These are phyloP conservation scores for Cerastis leucographa DNA, from an alignment of 2,888 invertebrate species.

Conservation along the genomic window DNA sequence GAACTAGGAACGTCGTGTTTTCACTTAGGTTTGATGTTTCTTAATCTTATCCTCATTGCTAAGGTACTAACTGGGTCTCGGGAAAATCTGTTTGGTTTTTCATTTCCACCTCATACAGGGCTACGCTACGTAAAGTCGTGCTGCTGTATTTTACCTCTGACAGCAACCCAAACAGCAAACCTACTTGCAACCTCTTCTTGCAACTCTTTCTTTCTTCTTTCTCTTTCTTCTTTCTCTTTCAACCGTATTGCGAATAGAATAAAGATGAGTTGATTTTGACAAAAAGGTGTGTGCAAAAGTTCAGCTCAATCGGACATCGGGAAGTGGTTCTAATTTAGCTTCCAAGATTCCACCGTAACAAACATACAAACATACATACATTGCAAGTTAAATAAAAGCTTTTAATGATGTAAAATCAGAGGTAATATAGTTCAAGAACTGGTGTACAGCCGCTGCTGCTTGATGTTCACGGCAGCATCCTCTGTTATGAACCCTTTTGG, in stretches of 20 bases:
- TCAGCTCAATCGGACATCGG: too few relatives aligned
- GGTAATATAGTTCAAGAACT: neutral
- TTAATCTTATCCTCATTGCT: constrained; percentile 32
- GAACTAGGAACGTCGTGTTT: constrained; percentile 33
- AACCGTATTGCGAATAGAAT: neutral
- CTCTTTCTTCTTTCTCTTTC: too few relatives aligned
- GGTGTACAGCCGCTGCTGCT: neutral
- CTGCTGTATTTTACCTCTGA: neutral
- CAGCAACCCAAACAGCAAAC: neutral
- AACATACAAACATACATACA: too few relatives aligned
- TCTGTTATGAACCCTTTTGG: neutral
- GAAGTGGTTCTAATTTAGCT: too few relatives aligned
- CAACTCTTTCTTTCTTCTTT: too few relatives aligned
- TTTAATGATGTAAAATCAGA: too few relatives aligned
- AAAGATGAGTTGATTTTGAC: neutral
- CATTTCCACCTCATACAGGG: neutral
- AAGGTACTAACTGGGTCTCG: constrained; percentile 10
- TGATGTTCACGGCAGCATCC: neutral
- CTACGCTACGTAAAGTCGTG: neutral
- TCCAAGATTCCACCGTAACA: too few relatives aligned
- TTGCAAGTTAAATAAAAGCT: too few relatives aligned
- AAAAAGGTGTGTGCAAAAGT: too few relatives aligned
- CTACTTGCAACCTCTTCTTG: neutral
- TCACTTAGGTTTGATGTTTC: constrained; percentile 2
- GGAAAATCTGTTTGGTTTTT: neutral